Evolutionary conservation across 2,797 vertebrate genomes (phyloP).

Genomic region (Typhlichthys subterraneus): DNA sequence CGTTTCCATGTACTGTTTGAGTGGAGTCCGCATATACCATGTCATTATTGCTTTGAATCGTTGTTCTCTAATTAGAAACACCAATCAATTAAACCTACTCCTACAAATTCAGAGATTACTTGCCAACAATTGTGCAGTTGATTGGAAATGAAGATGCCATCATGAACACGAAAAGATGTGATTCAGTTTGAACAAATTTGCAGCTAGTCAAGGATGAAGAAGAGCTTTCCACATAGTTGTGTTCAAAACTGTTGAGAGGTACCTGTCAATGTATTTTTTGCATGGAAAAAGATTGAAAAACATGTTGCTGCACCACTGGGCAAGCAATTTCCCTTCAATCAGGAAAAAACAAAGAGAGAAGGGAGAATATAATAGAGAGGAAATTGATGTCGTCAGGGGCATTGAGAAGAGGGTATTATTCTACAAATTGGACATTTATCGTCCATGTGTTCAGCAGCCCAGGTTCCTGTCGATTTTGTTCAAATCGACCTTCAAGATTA

Average conservation of each 20-base stretch:
- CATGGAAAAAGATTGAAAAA: slow-evolving; percentile 2
- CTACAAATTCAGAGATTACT: slow-evolving; percentile 41
- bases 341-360: slow-evolving; percentile 1
- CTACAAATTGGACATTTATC: slow-evolving; percentile 27
- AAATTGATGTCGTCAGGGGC: slow-evolving; percentile 27
- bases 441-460: slow-evolving; percentile 16
- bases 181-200: slow-evolving; percentile 41
- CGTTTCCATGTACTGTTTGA: no score
- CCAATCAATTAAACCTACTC: slow-evolving; percentile 10
- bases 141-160: slow-evolving; percentile 55
- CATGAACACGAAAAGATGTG: slow-evolving; percentile 28
- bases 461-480: neutral
- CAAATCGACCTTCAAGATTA: slow-evolving; percentile 32
- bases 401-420: slow-evolving; percentile 26
- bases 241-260: slow-evolving; percentile 26
- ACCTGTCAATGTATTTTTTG: neutral
- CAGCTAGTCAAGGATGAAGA: slow-evolving; percentile 12
- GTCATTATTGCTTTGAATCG: slow-evolving; percentile 52
- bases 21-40: slow-evolving; percentile 29
- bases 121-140: slow-evolving; percentile 35
- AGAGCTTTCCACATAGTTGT: slow-evolving; percentile 10
- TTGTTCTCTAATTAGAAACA: slow-evolving; percentile 37
- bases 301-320: neutral
- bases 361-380: slow-evolving; percentile 18
- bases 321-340: neutral